A percentile compares a stretch with the other conserved stretches of the same genome.
phyloP scores from a whole-genome alignment of 2,888 invertebrate species.

The Limenitis camilla region DNA sequence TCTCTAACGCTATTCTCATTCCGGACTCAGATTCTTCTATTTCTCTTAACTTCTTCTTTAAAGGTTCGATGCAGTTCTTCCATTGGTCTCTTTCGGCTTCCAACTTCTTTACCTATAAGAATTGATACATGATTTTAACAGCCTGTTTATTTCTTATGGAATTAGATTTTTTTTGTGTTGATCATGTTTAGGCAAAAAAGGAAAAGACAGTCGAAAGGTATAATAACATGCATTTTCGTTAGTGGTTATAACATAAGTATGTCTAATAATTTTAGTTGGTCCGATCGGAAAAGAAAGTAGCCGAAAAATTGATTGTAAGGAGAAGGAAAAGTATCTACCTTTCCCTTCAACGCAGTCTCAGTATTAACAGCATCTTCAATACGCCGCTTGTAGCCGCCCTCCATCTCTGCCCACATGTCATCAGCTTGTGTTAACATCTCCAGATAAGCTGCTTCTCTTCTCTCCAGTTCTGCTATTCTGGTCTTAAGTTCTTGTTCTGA shows the following conservation, averaged over 20 bases:
- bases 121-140: no score
- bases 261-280: not conserved
- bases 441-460: conserved; percentile 79
- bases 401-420: conserved; percentile 81
- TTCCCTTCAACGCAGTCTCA: conserved; percentile 66
- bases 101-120: conserved; percentile 45
- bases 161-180: no score
- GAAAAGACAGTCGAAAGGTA: no score
- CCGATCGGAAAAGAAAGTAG: not conserved
- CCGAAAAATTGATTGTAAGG: not conserved
- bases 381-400: conserved; percentile 76
- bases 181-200: no score
- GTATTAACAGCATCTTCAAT: conserved; percentile 66
- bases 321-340: no score
- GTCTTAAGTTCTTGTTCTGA: conserved; percentile 76
- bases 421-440: conserved; percentile 82
- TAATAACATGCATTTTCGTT: no score
- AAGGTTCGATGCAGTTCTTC: conserved; percentile 68
- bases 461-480: conserved; percentile 77
- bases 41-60: conserved; percentile 71
- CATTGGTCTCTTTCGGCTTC: conserved; percentile 62
- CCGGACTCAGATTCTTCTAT: conserved; percentile 75
- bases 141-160: no score
- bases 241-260: no score
- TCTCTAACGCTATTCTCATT: conserved; percentile 69